Evolutionary conservation across 2,797 vertebrate genomes (phyloP).

Genomic region (Rhabdomys pumilio): DNA sequence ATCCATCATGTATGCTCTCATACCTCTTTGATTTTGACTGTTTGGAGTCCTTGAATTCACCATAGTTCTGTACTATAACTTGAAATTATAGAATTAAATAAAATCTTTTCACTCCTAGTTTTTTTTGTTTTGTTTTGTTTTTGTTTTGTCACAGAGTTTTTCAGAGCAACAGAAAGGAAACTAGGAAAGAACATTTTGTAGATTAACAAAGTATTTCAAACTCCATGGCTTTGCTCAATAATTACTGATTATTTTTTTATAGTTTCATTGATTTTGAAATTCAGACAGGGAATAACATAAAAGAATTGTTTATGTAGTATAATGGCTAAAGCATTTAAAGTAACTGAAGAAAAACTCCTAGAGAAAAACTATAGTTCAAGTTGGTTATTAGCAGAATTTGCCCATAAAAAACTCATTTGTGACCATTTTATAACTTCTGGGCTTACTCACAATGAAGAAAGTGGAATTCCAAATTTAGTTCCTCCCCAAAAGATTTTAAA

Average conservation of each 20-base stretch:
- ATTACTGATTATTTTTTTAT: not conserved
- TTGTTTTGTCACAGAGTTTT: not conserved
- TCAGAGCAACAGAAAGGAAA: not conserved
- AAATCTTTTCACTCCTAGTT: not conserved
- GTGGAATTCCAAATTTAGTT: not conserved
- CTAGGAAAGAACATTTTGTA: not conserved
- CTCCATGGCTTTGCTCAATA: not conserved
- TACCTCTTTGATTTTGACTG: not conserved
- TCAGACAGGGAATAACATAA: not conserved
- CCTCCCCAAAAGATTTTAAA: not conserved
- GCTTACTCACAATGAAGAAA: not conserved
- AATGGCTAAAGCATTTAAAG: not conserved
- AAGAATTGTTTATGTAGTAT: not conserved
- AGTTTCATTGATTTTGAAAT: not conserved
- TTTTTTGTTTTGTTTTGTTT: no score
- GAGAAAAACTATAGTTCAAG: not conserved
- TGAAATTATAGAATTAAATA: not conserved
- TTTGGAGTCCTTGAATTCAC: not conserved
- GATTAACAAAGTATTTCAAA: conserved; percentile 7
- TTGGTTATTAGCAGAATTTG: not conserved
- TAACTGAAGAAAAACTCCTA: not conserved
- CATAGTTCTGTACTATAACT: not conserved
- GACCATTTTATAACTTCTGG: not conserved
- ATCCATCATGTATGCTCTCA: not conserved
- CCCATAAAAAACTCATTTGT: not conserved